Evolutionary conservation across 2,888 invertebrate genomes (phyloP).

Genomic region (Cerceris rybyensis): DNA sequence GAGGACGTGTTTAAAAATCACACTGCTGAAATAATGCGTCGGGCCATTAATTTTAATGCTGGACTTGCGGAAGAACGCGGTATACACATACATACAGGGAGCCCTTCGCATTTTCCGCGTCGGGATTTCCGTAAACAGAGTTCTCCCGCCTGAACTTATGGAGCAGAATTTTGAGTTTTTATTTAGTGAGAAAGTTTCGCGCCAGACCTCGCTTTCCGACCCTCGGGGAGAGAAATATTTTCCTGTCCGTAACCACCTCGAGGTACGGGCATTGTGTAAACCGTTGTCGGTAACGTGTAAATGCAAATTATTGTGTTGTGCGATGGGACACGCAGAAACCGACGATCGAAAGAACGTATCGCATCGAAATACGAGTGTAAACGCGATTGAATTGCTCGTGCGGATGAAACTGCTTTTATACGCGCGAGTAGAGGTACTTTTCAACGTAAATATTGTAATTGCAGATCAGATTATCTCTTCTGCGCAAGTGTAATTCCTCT

Average conservation of each 20-base stretch:
- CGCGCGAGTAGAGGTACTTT: too few relatives aligned
- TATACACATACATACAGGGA: slow-evolving; percentile 55
- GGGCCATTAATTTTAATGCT: slow-evolving; percentile 73
- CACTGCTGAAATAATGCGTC: slow-evolving; percentile 58
- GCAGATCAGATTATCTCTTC: too few relatives aligned
- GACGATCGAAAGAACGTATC: background rate
- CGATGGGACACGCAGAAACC: slow-evolving; percentile 15
- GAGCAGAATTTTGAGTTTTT: slow-evolving; percentile 76
- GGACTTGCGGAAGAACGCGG: slow-evolving; percentile 64
- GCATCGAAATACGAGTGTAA: background rate
- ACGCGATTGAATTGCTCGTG: background rate
- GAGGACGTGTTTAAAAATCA: slow-evolving; percentile 59
- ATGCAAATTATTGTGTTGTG: slow-evolving; percentile 33
- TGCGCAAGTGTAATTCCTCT: too few relatives aligned
- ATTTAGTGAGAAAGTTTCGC: slow-evolving; percentile 78
- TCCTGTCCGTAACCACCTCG: slow-evolving; percentile 56
- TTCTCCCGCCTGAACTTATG: slow-evolving; percentile 71
- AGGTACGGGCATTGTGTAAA: background rate
- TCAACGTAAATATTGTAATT: too few relatives aligned
- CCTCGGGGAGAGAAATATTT: slow-evolving; percentile 66
- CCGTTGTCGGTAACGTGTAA: background rate
- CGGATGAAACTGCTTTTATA: background rate
- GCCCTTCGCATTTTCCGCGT: slow-evolving; percentile 60
- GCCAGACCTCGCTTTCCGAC: slow-evolving; percentile 56
- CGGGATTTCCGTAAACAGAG: slow-evolving; percentile 73